Conservation (phyloP, 1,140 invertebrate species). For the Bombus affinis region DNA sequence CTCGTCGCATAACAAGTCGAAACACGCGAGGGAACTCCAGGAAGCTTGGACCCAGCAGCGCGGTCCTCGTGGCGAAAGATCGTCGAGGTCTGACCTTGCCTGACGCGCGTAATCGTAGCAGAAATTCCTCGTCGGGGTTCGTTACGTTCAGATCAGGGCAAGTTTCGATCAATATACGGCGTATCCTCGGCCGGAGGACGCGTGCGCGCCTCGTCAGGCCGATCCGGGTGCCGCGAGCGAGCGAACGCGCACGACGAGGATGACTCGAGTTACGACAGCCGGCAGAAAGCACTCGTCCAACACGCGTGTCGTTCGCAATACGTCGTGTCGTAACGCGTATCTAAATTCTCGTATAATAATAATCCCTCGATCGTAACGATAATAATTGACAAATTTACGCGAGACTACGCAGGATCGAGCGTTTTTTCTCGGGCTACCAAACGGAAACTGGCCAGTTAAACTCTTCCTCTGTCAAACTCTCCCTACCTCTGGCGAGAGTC, state of each 20-base stretch:
- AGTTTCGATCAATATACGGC: conserved; percentile 73
- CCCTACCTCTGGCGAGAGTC: conserved; percentile 73
- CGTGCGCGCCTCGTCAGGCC: conserved; percentile 48
- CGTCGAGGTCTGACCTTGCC: conserved; percentile 68
- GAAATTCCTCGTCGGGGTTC: conserved; percentile 45
- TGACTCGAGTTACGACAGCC: conserved; percentile 56
- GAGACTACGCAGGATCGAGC: background rate
- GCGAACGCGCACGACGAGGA: conserved; percentile 47
- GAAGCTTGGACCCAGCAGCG: background rate
- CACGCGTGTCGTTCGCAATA: conserved; percentile 24
- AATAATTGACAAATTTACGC: background rate
- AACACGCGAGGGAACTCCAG: background rate
- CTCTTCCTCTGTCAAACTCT: conserved; percentile 35
- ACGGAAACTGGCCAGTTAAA: conserved; percentile 37
- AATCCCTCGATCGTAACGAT: background rate
- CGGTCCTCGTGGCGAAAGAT: conserved; percentile 25
- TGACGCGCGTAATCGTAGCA: conserved; percentile 15
- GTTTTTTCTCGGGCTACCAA: conserved; percentile 26
- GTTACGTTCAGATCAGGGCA: conserved; percentile 70
- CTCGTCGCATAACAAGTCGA: background rate
- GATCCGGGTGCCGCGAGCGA: conserved; percentile 60
- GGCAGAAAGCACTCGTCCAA: conserved; percentile 36
- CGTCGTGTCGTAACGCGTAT: conserved; percentile 26
- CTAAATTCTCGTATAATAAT: conserved; percentile 18
- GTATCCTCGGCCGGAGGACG: conserved; percentile 47